Evolutionary conservation across 2,888 invertebrate genomes (phyloP), one percentile per base, ranked within the genome.

Genomic region (Sepioteuthis lessoniana): DNA sequence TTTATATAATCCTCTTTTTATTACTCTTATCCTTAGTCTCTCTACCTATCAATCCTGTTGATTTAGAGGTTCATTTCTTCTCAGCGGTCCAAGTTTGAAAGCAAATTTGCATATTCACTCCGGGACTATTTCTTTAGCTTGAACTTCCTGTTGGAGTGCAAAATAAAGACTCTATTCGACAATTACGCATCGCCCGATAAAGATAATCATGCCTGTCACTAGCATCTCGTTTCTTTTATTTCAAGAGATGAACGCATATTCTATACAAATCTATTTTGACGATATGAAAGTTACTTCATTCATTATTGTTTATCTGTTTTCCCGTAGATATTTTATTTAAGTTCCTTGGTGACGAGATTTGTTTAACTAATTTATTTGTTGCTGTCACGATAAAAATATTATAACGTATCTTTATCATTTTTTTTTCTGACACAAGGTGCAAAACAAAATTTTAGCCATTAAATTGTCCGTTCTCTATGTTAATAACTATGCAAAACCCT

Each of bases 41-140:
- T 8, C n/a, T n/a, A 8, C 31, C 76, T 76, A n/a, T 76, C 76
- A 13, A 13, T 76, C 76, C 3, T 13, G 10, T 55, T 19, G 47
- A 16, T 47, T 47, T 16, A 47, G 47, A 1, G 47, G 4, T 60
- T n/a, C n/a, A n/a, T 76, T 76, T 76, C 31, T 31, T 76, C 31
- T 13, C 8, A n/a, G 31, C 7, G 3, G 31, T 76, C 76, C 13
- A 76, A 31, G 76, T n/a, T 76, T 76, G 76, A 76, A 76, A 76
- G 19, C 76, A 76, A 76, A 76, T 76, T 76, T 76, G 8, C 76
- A 76, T 76, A 76, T 76, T 76, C 76, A 10, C 76, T 76, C n/a
- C 76, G 76, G 76, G 76, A 76, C 76, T 76, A 76, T 76, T 76
- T 76, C 76, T 76, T 31, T n/a, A n/a, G 76, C 76, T 76, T 76